Base-by-base conservation (phyloP, 2,888 invertebrate genomes). In the Trileptium ribeirensis region DNA sequence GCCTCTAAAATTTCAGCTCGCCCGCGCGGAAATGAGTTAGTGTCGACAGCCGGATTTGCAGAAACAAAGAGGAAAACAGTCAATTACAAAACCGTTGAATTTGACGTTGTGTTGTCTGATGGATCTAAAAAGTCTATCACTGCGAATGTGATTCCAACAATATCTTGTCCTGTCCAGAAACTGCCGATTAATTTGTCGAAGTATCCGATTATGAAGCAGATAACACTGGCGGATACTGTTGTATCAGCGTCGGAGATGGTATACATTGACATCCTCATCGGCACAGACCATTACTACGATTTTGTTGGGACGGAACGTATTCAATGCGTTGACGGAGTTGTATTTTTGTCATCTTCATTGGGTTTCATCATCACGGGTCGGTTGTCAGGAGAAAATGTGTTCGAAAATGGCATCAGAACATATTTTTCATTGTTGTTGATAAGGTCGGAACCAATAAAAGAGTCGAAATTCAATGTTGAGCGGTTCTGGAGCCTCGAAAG, bases 251-350 rank as follows among this genome's bases (percentile, higher is more conserved):
- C 34, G 36, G 77, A 38, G 29, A 37, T 24, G 39, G 77, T 75
- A 29, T 15, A 3, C 36, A n/a, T 36, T 3, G 77, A 75, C 37
- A n/a, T 75, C 39, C n/a, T 75, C 8, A 37, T 75, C n/a, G 77
- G 77, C 2, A 75, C 15, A 24, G 77, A 75, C 77, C 36, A 75
- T 36, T 75, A 75, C 37, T 75, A 34, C 38, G 51, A 51, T 8
- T 75, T 51, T 38, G 39, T 75, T 8, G 34, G 39, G 15, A n/a
- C 31, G 36, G 39, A 34, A 38, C 36, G 77, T 24, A n/a, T 75
- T 8, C 36, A 75, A 38, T 39, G 36, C 8, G 37, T 29, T n/a
- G 77, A 75, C n/a, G 77, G 77, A 3, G 24, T 75, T 3, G 3
- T 75, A 29, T 24, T 75, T n/a, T 39, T 75, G 37, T 24, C n/a